phyloP scores from a whole-genome alignment of 2,888 invertebrate species.

The Homarus gammarus region DNA sequence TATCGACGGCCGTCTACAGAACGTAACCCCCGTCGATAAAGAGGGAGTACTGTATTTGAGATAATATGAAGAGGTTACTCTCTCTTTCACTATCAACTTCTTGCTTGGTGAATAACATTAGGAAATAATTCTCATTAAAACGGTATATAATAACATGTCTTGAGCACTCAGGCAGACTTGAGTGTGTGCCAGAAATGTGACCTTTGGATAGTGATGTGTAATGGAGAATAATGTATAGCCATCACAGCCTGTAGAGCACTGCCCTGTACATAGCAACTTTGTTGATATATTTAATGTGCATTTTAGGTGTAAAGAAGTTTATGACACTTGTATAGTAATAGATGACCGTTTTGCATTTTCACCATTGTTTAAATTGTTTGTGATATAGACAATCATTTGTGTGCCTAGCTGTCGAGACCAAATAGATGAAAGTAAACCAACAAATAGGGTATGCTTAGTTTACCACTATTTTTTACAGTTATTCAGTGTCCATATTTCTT shows the following conservation, averaged over 20 bases:
- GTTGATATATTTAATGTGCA: slow-evolving; percentile 40
- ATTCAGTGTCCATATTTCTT: neutral
- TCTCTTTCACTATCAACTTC: no score
- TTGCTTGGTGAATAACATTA: no score
- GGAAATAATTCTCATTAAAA: no score
- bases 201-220: slow-evolving; percentile 1
- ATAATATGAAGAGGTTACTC: no score
- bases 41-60: no score
- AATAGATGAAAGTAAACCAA: neutral
- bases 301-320: slow-evolving; percentile 9
- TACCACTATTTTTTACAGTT: neutral
- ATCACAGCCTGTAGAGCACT: slow-evolving; percentile 31
- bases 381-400: slow-evolving; percentile 16
- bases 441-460: neutral
- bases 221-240: neutral
- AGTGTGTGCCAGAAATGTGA: neutral
- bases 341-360: slow-evolving; percentile 14
- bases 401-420: neutral
- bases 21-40: no score
- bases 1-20: no score
- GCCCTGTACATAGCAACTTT: slow-evolving; percentile 37
- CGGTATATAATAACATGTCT: neutral
- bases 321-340: slow-evolving; percentile 40
- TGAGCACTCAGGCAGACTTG: neutral
- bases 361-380: neutral